Base-by-base conservation (phyloP, 2,888 invertebrate species). In the Maniola hyperantus region DNA sequence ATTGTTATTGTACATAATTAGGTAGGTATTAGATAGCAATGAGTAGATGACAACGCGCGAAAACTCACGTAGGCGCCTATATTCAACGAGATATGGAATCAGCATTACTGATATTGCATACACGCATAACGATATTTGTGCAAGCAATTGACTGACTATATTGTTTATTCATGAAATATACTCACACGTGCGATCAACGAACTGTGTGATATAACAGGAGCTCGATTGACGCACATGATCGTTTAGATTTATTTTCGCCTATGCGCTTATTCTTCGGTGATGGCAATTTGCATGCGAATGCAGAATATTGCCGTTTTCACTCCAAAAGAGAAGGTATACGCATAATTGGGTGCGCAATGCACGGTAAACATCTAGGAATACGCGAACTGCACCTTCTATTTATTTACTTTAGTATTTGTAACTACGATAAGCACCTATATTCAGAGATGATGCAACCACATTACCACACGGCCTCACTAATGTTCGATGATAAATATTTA, bases 21-120 rank as follows among this genome's bases (percentile, higher is more conserved):
- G 26, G 26, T 39, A 39, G 26, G 26, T 26, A 26, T 26, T 26
- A 26, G 26, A 26, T 11, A 11, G 20, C 50, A 10, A 20, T 46
- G 39, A 57, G 57, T 53, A 50, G 53, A 69, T 76, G 83, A 76
- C 79, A 83, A 90, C 90, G 89, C 88, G 88, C 82, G 75, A 75
- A 77, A 72, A 73, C 77, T 84, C 90, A 90, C 90, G 90, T 90
- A 89, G 89, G 87, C 88, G 87, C 87, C 84, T 75, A 69, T 39
- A 66, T 75, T 72, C 69, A 71, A 66, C 71, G 70, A 72, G 78
- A 79, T 80, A 79, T 76, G 71, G 71, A 79, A 79, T 79, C 78
- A 72, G 73, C 71, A 74, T 75, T 76, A 73, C 68, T 70, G 74
- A 26, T 51, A 51, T 73, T 78, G 74, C 75, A 76, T 64, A 75